Evolutionary conservation across 2,888 invertebrate genomes (phyloP).

Genomic region (Rhodophaea formosa): DNA sequence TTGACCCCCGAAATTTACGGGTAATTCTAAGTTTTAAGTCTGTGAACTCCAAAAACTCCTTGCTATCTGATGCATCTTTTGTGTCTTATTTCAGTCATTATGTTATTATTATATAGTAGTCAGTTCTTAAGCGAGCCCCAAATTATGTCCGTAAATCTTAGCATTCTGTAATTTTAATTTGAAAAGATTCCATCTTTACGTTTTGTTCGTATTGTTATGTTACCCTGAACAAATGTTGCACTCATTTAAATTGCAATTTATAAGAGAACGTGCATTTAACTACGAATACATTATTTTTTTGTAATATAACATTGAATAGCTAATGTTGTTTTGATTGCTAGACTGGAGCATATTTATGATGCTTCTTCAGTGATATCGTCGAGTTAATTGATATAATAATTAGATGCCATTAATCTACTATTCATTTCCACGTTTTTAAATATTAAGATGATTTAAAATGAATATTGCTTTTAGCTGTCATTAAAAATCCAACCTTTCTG

Average conservation of each 20-base stretch:
- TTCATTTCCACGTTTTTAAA: neutral
- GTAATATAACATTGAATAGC: neutral
- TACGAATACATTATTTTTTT: neutral
- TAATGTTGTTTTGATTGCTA: neutral
- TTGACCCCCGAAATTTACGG: too few relatives aligned
- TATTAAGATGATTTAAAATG: too few relatives aligned
- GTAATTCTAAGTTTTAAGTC: too few relatives aligned
- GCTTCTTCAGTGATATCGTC: neutral
- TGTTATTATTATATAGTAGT: slow-evolving; percentile 8
- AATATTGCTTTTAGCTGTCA: too few relatives aligned
- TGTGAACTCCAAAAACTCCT: slow-evolving; percentile 28
- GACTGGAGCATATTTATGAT: neutral
- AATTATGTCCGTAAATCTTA: neutral
- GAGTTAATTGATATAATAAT: neutral
- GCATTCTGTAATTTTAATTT: neutral
- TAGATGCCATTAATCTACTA: neutral
- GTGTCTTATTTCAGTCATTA: slow-evolving; percentile 38
- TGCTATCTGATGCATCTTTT: slow-evolving; percentile 36
- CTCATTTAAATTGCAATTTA: neutral
- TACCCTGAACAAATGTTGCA: neutral
- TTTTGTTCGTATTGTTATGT: neutral
- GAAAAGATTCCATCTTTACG: neutral
- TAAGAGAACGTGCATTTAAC: neutral
- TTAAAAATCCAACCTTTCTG: too few relatives aligned
- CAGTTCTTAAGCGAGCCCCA: neutral